Base-by-base conservation (phyloP, 2,797 vertebrate species). In the Saxicola maurus region DNA sequence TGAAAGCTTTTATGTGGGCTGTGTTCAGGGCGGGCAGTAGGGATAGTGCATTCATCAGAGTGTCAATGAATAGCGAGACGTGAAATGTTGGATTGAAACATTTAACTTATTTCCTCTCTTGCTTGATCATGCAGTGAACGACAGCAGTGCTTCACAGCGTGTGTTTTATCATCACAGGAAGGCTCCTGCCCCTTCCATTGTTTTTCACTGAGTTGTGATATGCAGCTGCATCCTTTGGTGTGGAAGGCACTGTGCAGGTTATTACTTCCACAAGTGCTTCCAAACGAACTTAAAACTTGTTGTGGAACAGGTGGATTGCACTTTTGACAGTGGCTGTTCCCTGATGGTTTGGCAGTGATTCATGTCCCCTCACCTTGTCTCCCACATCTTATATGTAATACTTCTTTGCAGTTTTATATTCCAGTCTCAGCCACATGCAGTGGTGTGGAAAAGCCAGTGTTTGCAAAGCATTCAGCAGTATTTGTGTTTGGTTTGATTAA, bases 41-140 rank as follows among this genome's bases (percentile, higher is more conserved):
- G 56, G 4, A 11, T 13, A 6, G 53, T 8, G 5, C 9, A 0
- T 45, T 76, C 10, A 6, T 40, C 14, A 3, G 25, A 9, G 20
- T 2, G 0, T 30, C 20, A 31, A 0, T 20, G 35, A 24, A 7
- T 18, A 52, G 30, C 0, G 0, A 57, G 53, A 30, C 24, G 35
- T 45, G 7, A 53, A 35, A 24, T 24, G 24, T 19, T 42, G 17
- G 11, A 8, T 20, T 62, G 35, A 43, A 67, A 24, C 10, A 0
- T 35, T n/a, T 53, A 21, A 37, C 11, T 48, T 43, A 6, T 7
- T 55, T 86, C 10, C 7, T 60, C 28, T 7, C 17, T 33, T 57
- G 4, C 65, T 56, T 35, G 53, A 10, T 38, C 1, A 0, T 19
- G 0, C 11, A 31, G 30, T 4, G 42, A 33, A 4, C 11, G 9